Evolutionary conservation across 2,113 vertebrate species (phyloP), one percentile per base, ranked within the genome.

Genomic region (Euleptes europaea): DNA sequence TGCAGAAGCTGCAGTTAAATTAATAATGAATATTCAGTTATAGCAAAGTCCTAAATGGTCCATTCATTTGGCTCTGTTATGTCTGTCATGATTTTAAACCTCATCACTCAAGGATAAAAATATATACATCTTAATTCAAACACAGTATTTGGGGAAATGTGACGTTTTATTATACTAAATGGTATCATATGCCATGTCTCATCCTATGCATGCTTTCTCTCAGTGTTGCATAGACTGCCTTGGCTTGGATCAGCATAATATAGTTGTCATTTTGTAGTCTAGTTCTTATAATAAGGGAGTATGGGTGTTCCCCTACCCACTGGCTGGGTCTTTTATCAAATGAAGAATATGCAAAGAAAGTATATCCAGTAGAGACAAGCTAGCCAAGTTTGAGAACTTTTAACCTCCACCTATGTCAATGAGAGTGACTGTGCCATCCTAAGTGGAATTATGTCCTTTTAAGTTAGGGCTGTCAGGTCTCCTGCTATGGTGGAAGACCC

Each of bases 41-140:
- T 88, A 80, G 67, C 78, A 85, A 82, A 78, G 26, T 81, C 91
- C 67, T 87, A 90, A 93, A 90, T 86, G 91, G 88, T 89, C 87
- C n/a, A 90, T 94, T 90, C 90, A 88, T 94, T 93, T 91, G 86
- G 40, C 47, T 78, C 84, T 66, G 94, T 94, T 96, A 93, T 91
- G 44, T 40, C 90, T 66, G 66, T 85, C 91, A 84, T 84, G 51
- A 93, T n/a, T 91, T 95, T 92, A 86, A 92, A 92, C 86, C 86
- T 83, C 86, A 88, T 89, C 92, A 95, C 88, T 95, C 91, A 94
- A 81, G 65, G 1, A 51, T 10, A 86, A 77, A 86, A 33, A 82
- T 88, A 92, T 86, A 84, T 65, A 79, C 14, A 82, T 88, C 89
- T 88, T 88, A 88, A 90, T 90, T 76, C 91, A 83, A 94, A 89